Evolutionary conservation across 2,888 invertebrate genomes (phyloP).

Genomic region (Caenorhabditis doughertyi): DNA sequence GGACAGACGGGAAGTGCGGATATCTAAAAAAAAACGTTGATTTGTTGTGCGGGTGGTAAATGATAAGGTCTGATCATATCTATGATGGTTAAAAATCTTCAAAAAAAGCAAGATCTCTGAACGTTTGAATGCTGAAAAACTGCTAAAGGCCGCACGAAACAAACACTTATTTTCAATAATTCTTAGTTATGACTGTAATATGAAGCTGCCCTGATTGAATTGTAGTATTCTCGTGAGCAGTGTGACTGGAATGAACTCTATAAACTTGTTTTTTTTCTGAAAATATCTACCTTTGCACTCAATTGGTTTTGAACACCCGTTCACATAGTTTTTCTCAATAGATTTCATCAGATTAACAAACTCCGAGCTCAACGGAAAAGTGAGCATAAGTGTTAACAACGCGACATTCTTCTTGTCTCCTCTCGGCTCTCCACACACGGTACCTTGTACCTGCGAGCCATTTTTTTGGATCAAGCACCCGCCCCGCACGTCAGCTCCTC

Average conservation of each 20-base stretch:
- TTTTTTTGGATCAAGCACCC: conserved; percentile 60
- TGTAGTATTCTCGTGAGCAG: too few relatives aligned
- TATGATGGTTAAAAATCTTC: too few relatives aligned
- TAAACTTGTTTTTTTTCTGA: neutral
- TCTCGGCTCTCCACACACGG: conserved; percentile 33
- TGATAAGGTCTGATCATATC: neutral
- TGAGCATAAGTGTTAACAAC: conserved; percentile 51
- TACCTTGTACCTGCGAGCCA: conserved; percentile 52
- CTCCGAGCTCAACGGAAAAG: neutral
- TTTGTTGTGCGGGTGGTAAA: neutral
- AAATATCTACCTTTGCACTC: neutral
- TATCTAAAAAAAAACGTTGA: neutral
- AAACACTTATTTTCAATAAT: too few relatives aligned
- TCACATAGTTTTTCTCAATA: neutral
- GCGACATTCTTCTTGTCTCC: conserved; percentile 1
- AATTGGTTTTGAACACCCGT: conserved; percentile 4
- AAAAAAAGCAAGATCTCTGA: too few relatives aligned
- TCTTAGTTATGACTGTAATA: too few relatives aligned
- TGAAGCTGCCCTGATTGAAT: too few relatives aligned
- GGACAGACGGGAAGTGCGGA: conserved; percentile 2
- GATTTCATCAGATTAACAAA: conserved; percentile 37
- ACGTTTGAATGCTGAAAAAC: too few relatives aligned
- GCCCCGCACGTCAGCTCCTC: conserved; percentile 58
- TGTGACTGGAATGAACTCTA: too few relatives aligned
- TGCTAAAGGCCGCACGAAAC: too few relatives aligned